phyloP scores from a whole-genome alignment of 2,888 invertebrate species.

The Drosophila demipolita region DNA sequence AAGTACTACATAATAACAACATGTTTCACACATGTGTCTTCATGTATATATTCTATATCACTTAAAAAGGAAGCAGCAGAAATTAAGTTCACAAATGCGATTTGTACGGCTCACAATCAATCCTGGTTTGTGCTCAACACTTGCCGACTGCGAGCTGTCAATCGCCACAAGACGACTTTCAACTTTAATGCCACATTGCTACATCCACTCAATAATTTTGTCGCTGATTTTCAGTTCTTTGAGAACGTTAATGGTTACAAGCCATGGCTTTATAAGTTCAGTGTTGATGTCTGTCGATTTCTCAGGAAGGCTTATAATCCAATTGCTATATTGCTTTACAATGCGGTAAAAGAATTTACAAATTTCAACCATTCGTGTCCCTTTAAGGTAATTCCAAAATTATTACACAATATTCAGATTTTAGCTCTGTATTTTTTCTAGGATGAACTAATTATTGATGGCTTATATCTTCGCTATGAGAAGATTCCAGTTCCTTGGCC shows the following conservation, averaged over 20 bases:
- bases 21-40: background rate
- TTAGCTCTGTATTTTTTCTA: background rate
- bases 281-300: background rate
- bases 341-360: background rate
- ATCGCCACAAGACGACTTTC: background rate
- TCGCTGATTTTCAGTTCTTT: background rate
- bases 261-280: background rate
- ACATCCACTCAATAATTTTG: background rate
- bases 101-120: background rate
- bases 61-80: background rate
- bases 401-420: background rate
- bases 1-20: background rate
- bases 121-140: background rate
- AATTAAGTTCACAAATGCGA: background rate
- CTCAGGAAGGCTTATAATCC: background rate
- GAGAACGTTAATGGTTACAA: constrained; percentile 2
- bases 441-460: background rate
- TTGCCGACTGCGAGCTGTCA: background rate
- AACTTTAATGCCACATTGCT: background rate
- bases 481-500: background rate
- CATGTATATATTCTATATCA: background rate
- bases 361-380: constrained; percentile 14
- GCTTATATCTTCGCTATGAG: background rate
- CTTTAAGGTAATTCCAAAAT: background rate
- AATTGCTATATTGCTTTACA: background rate